A percentile compares a stretch with the other conserved stretches of the same genome.
Conservation (phyloP, 2,113 vertebrate species). For the Stigmatopora argus region DNA sequence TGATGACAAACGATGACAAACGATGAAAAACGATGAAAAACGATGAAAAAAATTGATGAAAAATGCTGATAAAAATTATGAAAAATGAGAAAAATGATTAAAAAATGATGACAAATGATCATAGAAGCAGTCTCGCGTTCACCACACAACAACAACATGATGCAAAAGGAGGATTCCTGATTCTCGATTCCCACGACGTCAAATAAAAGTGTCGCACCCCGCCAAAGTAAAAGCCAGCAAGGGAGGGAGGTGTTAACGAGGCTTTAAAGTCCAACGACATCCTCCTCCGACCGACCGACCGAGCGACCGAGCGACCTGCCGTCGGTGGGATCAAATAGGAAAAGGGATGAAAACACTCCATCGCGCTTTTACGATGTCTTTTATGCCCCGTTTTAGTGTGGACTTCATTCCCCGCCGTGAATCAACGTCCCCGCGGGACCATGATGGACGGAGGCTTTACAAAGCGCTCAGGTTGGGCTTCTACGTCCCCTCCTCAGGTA, state of each 20-base stretch:
- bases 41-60: too few relatives aligned
- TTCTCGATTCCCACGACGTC: background rate
- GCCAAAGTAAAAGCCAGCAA: background rate
- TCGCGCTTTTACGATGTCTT: conserved; percentile 2
- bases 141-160: too few relatives aligned
- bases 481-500: background rate
- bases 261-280: background rate
- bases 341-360: conserved; percentile 7
- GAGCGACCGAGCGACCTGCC: background rate
- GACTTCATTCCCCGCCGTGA: background rate
- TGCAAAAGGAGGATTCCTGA: too few relatives aligned
- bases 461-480: background rate
- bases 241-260: conserved; percentile 1
- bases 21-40: too few relatives aligned
- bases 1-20: too few relatives aligned
- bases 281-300: background rate
- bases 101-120: too few relatives aligned
- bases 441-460: background rate
- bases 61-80: too few relatives aligned
- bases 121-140: too few relatives aligned
- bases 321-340: background rate
- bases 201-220: background rate
- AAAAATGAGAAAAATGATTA: too few relatives aligned
- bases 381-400: conserved; percentile 1
- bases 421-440: background rate